Evolutionary conservation across 2,888 invertebrate genomes (phyloP).

Genomic region (Litoditis marina): DNA sequence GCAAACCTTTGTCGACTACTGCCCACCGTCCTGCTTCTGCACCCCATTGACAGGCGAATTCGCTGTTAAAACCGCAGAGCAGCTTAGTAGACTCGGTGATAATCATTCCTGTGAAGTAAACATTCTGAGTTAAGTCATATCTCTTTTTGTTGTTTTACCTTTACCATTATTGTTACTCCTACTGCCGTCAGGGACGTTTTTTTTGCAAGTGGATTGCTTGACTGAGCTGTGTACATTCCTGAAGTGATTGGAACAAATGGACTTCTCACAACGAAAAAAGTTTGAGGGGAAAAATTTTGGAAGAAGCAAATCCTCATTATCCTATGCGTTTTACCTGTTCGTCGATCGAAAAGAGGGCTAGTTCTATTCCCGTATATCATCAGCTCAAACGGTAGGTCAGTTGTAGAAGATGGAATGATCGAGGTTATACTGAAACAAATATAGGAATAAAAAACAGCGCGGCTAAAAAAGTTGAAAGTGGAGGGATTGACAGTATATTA

Average conservation of each 20-base stretch:
- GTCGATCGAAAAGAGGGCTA: slow-evolving; percentile 51
- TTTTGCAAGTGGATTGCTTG: too few relatives aligned
- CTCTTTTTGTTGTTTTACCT: background rate
- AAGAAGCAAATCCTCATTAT: background rate
- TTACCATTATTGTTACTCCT: too few relatives aligned
- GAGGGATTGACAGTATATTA: too few relatives aligned
- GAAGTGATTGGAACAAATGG: too few relatives aligned
- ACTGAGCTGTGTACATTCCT: too few relatives aligned
- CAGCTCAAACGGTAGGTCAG: slow-evolving; percentile 52
- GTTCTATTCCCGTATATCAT: slow-evolving; percentile 53
- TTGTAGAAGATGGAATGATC: slow-evolving; percentile 19
- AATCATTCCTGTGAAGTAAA: slow-evolving; percentile 24
- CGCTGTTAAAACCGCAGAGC: slow-evolving; percentile 55
- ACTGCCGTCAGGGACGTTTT: too few relatives aligned
- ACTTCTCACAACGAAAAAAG: too few relatives aligned
- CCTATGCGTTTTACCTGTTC: slow-evolving; percentile 27
- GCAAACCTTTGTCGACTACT: slow-evolving; percentile 48
- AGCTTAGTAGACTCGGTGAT: slow-evolving; percentile 50
- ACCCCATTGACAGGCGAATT: slow-evolving; percentile 58
- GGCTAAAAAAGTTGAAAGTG: too few relatives aligned
- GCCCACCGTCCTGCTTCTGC: slow-evolving; percentile 58
- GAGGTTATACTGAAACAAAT: slow-evolving; percentile 3
- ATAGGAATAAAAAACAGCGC: too few relatives aligned
- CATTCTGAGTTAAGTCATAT: background rate
- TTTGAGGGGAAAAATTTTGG: too few relatives aligned